These are phyloP conservation scores for Protonemura montana DNA, from an alignment of 2,888 invertebrate genomes.

Conservation along the genomic window DNA sequence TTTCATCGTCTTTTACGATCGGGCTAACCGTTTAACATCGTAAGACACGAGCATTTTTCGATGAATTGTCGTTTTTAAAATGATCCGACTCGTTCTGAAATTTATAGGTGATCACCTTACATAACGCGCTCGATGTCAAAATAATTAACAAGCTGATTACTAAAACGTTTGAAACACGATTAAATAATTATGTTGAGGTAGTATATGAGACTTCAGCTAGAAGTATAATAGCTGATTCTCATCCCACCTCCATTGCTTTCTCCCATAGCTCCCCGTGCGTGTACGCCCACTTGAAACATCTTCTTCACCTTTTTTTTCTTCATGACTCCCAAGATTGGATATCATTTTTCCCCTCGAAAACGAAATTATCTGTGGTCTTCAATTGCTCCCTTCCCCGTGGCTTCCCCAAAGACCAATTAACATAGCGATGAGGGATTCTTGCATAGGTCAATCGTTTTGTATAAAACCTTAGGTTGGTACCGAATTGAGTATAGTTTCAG, in stretches of 20 bases:
- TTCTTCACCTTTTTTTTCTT: neutral
- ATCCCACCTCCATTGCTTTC: neutral
- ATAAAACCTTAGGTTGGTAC: neutral
- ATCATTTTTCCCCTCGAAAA: neutral
- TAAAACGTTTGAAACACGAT: neutral
- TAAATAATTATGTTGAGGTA: neutral
- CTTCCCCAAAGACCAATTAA: neutral
- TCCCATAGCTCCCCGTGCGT: neutral
- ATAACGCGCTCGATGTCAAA: neutral
- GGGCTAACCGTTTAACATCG: neutral
- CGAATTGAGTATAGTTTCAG: neutral
- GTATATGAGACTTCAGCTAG: neutral
- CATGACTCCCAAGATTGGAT: neutral
- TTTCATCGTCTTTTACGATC: neutral
- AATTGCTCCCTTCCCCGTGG: neutral
- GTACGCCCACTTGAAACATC: neutral
- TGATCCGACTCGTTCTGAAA: neutral
- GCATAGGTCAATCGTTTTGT: neutral
- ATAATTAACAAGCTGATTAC: neutral
- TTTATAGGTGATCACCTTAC: neutral
- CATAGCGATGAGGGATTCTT: neutral
- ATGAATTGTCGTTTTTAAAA: neutral
- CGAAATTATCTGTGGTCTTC: neutral
- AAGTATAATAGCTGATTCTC: neutral
- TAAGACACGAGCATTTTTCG: neutral